phyloP scores from a whole-genome alignment of 2,888 invertebrate genomes.

The Brenthis daphne region DNA sequence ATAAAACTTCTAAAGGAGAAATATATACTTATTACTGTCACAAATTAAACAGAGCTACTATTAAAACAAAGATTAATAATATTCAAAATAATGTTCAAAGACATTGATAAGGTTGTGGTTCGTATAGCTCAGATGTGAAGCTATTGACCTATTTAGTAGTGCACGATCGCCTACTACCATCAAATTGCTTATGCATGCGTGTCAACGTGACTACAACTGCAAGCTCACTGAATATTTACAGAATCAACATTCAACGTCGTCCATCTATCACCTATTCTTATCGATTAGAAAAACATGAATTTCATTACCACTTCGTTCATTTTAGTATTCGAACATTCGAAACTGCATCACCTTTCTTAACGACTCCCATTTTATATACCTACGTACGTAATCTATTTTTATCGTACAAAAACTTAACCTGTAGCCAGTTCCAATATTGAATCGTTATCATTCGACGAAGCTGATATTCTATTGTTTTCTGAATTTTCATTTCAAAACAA shows the following conservation, averaged over 20 bases:
- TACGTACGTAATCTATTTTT: not conserved
- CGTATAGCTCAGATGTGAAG: constrained; percentile 40
- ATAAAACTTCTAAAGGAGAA: too few relatives aligned
- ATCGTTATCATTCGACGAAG: constrained; percentile 53
- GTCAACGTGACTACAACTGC: constrained; percentile 62
- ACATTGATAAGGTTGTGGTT: constrained; percentile 23
- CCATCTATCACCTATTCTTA: constrained; percentile 49
- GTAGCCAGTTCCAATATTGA: constrained; percentile 36
- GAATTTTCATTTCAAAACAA: too few relatives aligned
- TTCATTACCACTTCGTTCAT: constrained; percentile 19
- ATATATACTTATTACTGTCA: too few relatives aligned
- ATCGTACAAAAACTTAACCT: not conserved
- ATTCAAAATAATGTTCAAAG: not conserved
- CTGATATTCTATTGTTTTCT: constrained; percentile 59
- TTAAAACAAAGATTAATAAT: not conserved
- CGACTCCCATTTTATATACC: constrained; percentile 7
- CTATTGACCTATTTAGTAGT: constrained; percentile 74
- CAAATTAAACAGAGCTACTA: too few relatives aligned
- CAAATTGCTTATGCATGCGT: constrained; percentile 76
- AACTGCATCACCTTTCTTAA: constrained; percentile 8
- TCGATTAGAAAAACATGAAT: constrained; percentile 36
- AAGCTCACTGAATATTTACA: constrained; percentile 62
- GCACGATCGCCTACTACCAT: constrained; percentile 64
- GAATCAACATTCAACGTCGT: constrained; percentile 46
- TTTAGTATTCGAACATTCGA: constrained; percentile 9